Evolutionary conservation across 2,797 vertebrate genomes (phyloP).

Genomic region (Pygocentrus nattereri): DNA sequence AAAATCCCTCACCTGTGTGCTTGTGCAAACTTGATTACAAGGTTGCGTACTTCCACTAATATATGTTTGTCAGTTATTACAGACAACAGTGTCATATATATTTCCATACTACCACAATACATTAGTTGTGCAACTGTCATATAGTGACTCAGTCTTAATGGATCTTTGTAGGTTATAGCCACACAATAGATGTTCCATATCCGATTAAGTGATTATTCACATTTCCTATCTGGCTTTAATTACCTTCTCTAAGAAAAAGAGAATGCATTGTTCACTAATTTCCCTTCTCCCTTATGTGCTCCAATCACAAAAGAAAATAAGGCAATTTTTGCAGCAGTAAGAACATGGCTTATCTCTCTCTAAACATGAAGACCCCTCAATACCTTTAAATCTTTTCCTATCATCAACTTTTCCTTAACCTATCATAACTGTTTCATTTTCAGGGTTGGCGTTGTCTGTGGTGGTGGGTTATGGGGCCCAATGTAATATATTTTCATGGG

Average conservation of each 20-base stretch:
- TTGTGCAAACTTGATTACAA: constrained; percentile 4
- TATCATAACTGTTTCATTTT: too few species aligned
- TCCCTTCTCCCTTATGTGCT: not conserved
- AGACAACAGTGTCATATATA: too few species aligned
- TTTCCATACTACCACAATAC: too few species aligned
- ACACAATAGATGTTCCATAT: not conserved
- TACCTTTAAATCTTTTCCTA: too few species aligned
- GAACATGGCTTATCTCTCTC: not conserved
- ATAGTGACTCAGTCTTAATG: not conserved
- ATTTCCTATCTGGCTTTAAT: not conserved
- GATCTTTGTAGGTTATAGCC: not conserved
- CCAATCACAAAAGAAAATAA: not conserved
- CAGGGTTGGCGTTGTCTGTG: too few species aligned
- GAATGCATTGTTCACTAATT: not conserved
- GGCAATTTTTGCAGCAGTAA: not conserved
- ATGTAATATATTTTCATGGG: too few species aligned
- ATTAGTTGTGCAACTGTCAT: not conserved
- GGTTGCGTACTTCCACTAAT: not conserved
- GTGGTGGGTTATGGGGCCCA: too few species aligned
- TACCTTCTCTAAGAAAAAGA: not conserved
- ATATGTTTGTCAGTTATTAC: not conserved
- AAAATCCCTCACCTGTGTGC: too few species aligned
- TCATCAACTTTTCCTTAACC: too few species aligned
- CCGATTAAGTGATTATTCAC: not conserved
- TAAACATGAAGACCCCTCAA: not conserved